Evolutionary conservation across 2,888 invertebrate species (phyloP), one percentile per base, ranked within the genome.

Genomic region (Eilema griseolum): DNA sequence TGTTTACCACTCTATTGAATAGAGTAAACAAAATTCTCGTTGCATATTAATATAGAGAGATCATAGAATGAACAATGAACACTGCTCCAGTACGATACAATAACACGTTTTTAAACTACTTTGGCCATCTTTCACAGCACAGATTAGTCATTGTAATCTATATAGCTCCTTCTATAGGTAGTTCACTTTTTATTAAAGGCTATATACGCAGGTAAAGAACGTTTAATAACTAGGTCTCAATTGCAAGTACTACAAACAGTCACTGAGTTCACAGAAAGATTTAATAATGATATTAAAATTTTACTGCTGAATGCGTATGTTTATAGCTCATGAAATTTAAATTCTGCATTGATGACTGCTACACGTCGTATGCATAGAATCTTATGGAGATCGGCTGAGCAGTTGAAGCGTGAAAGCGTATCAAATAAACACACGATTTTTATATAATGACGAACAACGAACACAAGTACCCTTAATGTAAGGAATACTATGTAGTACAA

Each of bases 381-480:
- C 16, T 60, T 52, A 52, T 52, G 52, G 52, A 52, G 60, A 60
- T 31, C 28, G 61, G 61, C 33, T 61, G 61, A 68, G 37, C 56
- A 62, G 67, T 61, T 37, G 24, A 33, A n/a, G 62, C 24, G 62
- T 56, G 62, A 68, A 68, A 68, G 67, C 67, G 56, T 62, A 68
- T 56, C 61, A 56, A 52, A 67, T 16, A 61, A 31, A 46, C 31
- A n/a, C 33, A 14, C 61, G 33, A 61, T 23, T 33, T 61, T 31
- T 33, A 33, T 23, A 37, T 33, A 23, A 23, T 23, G 31, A 3
- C 7, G 33, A n/a, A 61, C 23, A 61, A 11, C 1, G 12, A 33
- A 61, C 11, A 10, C n/a, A 33, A 7, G 23, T 14, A 16, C 23
- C 12, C 11, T 31, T 33, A 33, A 31, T 16, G 31, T n/a, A 61